These are phyloP conservation scores for Tanypteryx hageni DNA, from an alignment of 2,888 invertebrate species.

Conservation along the genomic window DNA sequence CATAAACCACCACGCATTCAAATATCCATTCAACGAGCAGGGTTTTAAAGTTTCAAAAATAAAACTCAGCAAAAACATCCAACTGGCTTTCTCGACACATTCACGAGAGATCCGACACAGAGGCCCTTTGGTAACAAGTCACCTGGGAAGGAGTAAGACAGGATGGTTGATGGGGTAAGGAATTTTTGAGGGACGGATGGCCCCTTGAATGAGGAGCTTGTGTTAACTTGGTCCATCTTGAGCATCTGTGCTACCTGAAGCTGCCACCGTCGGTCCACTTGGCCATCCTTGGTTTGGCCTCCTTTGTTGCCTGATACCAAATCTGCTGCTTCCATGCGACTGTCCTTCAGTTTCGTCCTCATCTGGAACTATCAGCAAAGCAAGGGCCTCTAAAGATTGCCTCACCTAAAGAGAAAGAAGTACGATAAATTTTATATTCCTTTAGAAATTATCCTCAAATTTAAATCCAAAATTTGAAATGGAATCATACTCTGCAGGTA, in stretches of 20 bases:
- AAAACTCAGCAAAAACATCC: constrained; percentile 39
- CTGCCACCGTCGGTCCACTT: background rate
- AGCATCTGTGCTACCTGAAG: constrained; percentile 33
- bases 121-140: constrained; percentile 10
- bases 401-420: constrained; percentile 80
- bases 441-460: too few species aligned
- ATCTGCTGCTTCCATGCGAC: background rate
- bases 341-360: constrained; percentile 4
- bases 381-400: constrained; percentile 87
- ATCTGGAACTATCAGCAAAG: constrained; percentile 78
- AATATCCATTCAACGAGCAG: constrained; percentile 31
- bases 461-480: too few species aligned
- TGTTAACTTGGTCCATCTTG: constrained; percentile 60
- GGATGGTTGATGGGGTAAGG: background rate
- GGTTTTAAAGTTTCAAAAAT: constrained; percentile 28
- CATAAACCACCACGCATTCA: constrained; percentile 31
- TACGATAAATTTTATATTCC: too few species aligned
- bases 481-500: too few species aligned
- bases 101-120: constrained; percentile 19
- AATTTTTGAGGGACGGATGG: constrained; percentile 47
- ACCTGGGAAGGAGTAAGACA: constrained; percentile 12
- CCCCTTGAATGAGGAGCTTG: constrained; percentile 44
- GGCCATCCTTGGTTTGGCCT: constrained; percentile 47
- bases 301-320: constrained; percentile 46
- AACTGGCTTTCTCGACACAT: background rate